Conservation (phyloP, 2,113 vertebrate species). For the Ammodramus savannarum region DNA sequence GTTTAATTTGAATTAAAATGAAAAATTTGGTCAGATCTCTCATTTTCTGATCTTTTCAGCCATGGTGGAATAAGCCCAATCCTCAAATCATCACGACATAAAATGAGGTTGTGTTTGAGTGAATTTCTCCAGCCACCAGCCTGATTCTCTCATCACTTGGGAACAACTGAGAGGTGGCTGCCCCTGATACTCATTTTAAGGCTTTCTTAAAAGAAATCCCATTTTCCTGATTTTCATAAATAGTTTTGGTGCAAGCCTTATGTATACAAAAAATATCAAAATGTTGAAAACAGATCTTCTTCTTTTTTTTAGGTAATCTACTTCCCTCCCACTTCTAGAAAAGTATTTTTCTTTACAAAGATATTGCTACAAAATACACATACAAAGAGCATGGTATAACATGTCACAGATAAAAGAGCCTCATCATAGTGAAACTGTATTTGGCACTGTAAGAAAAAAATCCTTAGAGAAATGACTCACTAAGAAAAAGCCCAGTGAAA, state of each 20-base stretch:
- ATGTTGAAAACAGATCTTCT: not conserved
- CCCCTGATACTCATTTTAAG: not conserved
- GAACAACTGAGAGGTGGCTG: not conserved
- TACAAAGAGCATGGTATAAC: not conserved
- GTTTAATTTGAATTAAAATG: not conserved
- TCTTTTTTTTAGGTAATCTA: not conserved
- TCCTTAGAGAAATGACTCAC: not conserved
- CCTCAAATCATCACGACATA: not conserved
- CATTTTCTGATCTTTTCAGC: not conserved
- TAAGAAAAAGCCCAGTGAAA: not conserved
- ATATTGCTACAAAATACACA: not conserved
- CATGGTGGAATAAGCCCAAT: not conserved
- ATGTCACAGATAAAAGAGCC: not conserved
- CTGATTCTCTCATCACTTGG: not conserved
- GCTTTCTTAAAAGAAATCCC: not conserved
- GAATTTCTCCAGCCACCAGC: not conserved
- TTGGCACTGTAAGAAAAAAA: not conserved
- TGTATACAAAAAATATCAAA: not conserved
- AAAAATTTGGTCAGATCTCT: not conserved
- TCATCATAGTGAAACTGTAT: not conserved
- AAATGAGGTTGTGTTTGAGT: not conserved
- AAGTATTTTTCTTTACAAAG: not conserved
- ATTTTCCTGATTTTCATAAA: not conserved
- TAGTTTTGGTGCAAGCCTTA: not conserved
- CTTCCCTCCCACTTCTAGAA: not conserved